Evolutionary conservation across 2,888 invertebrate genomes (phyloP).

Genomic region (Rhagium mordax): DNA sequence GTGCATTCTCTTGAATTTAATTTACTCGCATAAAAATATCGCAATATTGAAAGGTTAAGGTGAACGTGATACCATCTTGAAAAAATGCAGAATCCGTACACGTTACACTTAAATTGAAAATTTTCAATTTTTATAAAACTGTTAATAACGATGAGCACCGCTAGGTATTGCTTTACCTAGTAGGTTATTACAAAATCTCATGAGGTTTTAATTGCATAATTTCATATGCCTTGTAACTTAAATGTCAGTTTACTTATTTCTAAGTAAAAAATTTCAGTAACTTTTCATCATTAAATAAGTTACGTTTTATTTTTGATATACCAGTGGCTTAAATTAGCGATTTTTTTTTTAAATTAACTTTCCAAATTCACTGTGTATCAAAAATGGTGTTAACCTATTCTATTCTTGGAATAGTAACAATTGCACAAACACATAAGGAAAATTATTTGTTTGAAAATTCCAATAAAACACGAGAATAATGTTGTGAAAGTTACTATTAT

Average conservation of each 20-base stretch:
- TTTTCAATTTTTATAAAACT: constrained; percentile 1
- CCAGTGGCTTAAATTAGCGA: too few species aligned
- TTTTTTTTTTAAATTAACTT: too few species aligned
- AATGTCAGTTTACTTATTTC: not conserved
- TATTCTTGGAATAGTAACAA: not conserved
- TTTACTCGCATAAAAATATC: not conserved
- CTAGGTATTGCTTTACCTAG: not conserved
- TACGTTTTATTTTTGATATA: too few species aligned
- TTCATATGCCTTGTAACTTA: not conserved
- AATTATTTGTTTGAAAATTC: constrained; percentile 9
- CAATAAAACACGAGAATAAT: constrained; percentile 8
- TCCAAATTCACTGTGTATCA: too few species aligned
- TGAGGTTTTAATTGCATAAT: not conserved
- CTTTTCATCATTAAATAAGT: too few species aligned
- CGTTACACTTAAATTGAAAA: not conserved
- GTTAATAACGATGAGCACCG: not conserved
- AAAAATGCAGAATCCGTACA: not conserved
- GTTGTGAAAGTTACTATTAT: constrained; percentile 26
- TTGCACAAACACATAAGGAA: not conserved
- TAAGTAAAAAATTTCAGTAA: too few species aligned
- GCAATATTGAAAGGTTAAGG: constrained; percentile 25
- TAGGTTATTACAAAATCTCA: not conserved
- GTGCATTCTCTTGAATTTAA: not conserved
- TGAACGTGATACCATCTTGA: constrained; percentile 9
- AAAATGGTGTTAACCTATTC: too few species aligned